A percentile compares a stretch with the other conserved stretches of the same genome.
These are phyloP conservation scores for Drosophila obscura DNA, from an alignment of 1,140 invertebrate species.

Conservation along the genomic window DNA sequence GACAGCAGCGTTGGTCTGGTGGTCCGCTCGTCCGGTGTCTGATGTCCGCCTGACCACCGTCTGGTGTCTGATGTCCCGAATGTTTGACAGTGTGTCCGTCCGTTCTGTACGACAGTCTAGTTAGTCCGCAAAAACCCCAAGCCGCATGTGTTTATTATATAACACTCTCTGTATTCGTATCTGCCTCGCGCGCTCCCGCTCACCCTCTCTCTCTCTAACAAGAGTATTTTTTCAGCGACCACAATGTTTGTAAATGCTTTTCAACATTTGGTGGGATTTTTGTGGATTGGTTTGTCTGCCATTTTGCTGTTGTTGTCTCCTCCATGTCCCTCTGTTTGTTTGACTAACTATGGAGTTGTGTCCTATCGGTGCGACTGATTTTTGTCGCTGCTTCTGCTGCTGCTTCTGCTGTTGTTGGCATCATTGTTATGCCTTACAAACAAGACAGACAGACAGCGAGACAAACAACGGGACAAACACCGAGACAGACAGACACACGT, in stretches of 20 bases:
- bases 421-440: slow-evolving; percentile 16
- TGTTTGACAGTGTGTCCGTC: slow-evolving; percentile 46
- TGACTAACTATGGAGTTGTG: slow-evolving; percentile 17
- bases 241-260: slow-evolving; percentile 63
- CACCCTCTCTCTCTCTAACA: too few relatives aligned
- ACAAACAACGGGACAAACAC: too few relatives aligned
- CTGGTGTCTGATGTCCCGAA: slow-evolving; percentile 9
- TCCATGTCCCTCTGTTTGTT: slow-evolving; percentile 22
- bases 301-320: not conserved
- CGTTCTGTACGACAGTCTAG: slow-evolving; percentile 16
- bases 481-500: slow-evolving; percentile 23
- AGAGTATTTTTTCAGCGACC: slow-evolving; percentile 33
- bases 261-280: slow-evolving; percentile 28
- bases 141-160: slow-evolving; percentile 50
- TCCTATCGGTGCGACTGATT: slow-evolving; percentile 22
- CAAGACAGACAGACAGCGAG: slow-evolving; percentile 5
- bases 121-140: slow-evolving; percentile 28
- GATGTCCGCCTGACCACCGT: slow-evolving; percentile 6
- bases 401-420: slow-evolving; percentile 9
- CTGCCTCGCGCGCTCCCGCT: too few relatives aligned
- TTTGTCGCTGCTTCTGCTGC: not conserved
- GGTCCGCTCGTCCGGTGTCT: slow-evolving; percentile 5
- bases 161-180: slow-evolving; percentile 14
- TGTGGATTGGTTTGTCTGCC: slow-evolving; percentile 30
- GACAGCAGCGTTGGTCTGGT: slow-evolving; percentile 26